phyloP scores from a whole-genome alignment of 2,113 vertebrate species.

The Nesogale talazaci region DNA sequence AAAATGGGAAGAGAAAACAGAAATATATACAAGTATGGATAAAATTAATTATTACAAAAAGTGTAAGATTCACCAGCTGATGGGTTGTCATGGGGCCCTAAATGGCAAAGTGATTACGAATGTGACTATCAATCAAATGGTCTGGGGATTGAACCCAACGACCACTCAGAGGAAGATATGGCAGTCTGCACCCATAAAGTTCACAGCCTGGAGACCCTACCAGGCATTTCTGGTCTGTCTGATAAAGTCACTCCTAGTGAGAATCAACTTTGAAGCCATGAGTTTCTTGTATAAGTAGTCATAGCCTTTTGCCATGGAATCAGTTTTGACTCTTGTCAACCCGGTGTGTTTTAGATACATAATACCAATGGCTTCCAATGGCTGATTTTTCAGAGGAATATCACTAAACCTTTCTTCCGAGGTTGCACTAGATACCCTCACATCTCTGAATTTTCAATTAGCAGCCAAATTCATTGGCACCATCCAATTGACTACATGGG shows the following conservation, averaged over 20 bases:
- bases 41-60: no score
- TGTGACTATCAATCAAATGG: no score
- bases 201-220: not conserved
- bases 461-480: not conserved
- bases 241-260: not conserved
- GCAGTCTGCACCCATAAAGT: no score
- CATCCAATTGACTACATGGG: slow-evolving; percentile 15
- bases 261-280: not conserved
- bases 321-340: not conserved
- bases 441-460: not conserved
- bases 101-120: not conserved
- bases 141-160: no score
- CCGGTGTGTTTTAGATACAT: not conserved
- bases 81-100: not conserved
- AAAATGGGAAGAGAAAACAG: not conserved
- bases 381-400: not conserved
- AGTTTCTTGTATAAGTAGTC: not conserved
- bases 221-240: not conserved
- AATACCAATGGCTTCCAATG: not conserved
- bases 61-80: not conserved
- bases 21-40: no score
- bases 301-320: not conserved
- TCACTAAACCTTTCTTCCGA: not conserved
- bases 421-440: not conserved
- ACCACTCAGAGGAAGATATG: no score